Evolutionary conservation across 1,140 invertebrate genomes (phyloP).

Genomic region (Sweltsa coloradensis): DNA sequence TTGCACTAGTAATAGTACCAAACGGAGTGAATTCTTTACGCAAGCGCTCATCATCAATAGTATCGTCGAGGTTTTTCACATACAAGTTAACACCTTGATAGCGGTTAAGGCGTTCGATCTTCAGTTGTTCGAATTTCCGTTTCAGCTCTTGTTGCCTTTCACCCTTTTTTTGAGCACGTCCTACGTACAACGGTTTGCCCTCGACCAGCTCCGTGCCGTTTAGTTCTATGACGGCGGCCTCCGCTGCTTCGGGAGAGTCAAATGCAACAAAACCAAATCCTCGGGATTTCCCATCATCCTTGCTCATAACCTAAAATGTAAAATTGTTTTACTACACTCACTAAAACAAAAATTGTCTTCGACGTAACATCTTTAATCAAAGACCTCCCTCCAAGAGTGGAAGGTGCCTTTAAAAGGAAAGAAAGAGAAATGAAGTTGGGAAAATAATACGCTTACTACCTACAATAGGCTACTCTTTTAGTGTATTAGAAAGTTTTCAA

Average conservation of each 20-base stretch:
- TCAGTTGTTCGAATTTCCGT: conserved; percentile 45
- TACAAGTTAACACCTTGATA: conserved; percentile 56
- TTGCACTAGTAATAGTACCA: conserved; percentile 57
- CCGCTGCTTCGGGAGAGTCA: conserved; percentile 49
- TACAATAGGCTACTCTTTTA: too few relatives aligned
- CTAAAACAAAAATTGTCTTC: too few relatives aligned
- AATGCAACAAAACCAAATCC: conserved; percentile 63
- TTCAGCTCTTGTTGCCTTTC: conserved; percentile 51
- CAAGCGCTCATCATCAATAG: conserved; percentile 49
- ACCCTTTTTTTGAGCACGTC: conserved; percentile 53
- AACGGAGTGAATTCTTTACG: conserved; percentile 51
- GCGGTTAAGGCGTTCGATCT: conserved; percentile 46
- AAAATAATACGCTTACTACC: too few relatives aligned
- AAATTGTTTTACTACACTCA: too few relatives aligned
- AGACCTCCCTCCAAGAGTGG: too few relatives aligned
- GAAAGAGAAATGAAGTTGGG: too few relatives aligned
- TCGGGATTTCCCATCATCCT: conserved; percentile 39
- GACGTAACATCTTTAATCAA: too few relatives aligned
- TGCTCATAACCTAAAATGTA: conserved; percentile 46
- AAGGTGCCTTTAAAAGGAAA: too few relatives aligned
- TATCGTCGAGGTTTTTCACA: conserved; percentile 62
- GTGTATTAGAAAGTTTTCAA: too few relatives aligned
- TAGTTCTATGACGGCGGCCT: conserved; percentile 39
- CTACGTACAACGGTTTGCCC: conserved; percentile 35
- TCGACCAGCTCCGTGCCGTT: conserved; percentile 33